Conservation (phyloP, 1,140 invertebrate genomes). For the Papilio helenus region DNA sequence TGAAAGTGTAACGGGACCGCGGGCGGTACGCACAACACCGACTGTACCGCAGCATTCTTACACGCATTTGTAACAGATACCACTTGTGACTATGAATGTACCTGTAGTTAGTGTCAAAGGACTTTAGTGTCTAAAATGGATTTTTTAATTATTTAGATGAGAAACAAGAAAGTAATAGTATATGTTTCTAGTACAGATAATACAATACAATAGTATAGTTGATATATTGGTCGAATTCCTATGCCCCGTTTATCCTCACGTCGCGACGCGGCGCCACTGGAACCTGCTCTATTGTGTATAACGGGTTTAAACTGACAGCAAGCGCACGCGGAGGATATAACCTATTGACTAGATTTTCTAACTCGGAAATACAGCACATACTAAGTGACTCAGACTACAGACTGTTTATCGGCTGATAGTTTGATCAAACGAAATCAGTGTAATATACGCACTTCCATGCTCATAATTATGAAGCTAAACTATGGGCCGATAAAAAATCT, state of each 20-base stretch:
- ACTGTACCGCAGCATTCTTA: neutral
- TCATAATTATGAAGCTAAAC: no score
- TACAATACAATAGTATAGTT: no score
- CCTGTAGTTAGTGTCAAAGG: neutral
- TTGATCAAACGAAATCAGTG: no score
- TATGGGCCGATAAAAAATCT: no score
- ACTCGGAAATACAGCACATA: neutral
- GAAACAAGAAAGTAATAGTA: no score
- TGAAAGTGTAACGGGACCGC: slow-evolving; percentile 22
- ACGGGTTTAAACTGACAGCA: neutral
- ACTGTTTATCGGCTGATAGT: no score
- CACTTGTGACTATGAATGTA: neutral
- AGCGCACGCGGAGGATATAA: neutral
- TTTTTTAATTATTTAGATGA: neutral
- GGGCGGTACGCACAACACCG: neutral
- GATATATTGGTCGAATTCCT: neutral
- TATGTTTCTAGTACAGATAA: no score
- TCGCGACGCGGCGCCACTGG: neutral
- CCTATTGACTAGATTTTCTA: neutral
- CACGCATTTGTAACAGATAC: neutral
- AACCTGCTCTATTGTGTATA: neutral
- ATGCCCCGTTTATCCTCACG: neutral
- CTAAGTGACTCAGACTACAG: no score
- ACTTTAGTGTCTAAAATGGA: neutral
- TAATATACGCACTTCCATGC: no score